Conservation (phyloP, 2,888 invertebrate species). For the Hemaris fuciformis region DNA sequence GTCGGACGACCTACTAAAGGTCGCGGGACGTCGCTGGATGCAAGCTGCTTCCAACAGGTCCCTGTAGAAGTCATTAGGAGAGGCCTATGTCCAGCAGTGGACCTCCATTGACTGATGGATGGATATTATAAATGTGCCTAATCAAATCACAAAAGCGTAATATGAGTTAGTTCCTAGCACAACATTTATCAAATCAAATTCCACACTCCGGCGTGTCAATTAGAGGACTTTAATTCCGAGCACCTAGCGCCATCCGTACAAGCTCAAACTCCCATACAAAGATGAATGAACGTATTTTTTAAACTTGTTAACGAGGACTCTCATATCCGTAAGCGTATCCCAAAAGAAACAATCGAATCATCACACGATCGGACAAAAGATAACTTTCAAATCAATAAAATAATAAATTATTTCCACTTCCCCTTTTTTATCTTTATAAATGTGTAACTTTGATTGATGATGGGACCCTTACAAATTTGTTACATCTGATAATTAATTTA, state of each 20-base stretch:
- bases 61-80: too few species aligned
- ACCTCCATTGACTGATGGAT: too few species aligned
- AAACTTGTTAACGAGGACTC: conserved; percentile 46
- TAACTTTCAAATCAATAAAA: conserved; percentile 76
- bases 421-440: conserved; percentile 67
- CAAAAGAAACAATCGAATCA: conserved; percentile 60
- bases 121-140: too few species aligned
- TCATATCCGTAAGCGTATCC: conserved; percentile 48
- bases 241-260: neutral
- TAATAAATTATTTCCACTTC: conserved; percentile 75
- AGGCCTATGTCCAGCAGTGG: too few species aligned
- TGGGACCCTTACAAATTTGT: conserved; percentile 22
- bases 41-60: too few species aligned
- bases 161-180: too few species aligned
- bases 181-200: neutral
- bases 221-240: neutral
- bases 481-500: conserved; percentile 10
- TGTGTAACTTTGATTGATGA: conserved; percentile 77
- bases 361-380: conserved; percentile 69
- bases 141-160: too few species aligned
- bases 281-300: conserved; percentile 25
- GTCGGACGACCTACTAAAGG: too few species aligned
- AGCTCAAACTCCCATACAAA: neutral
- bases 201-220: neutral
- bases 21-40: too few species aligned